A percentile compares a stretch with the other conserved stretches of the same genome.
Conservation (phyloP, 2,797 vertebrate species). For the Falco rusticolus region DNA sequence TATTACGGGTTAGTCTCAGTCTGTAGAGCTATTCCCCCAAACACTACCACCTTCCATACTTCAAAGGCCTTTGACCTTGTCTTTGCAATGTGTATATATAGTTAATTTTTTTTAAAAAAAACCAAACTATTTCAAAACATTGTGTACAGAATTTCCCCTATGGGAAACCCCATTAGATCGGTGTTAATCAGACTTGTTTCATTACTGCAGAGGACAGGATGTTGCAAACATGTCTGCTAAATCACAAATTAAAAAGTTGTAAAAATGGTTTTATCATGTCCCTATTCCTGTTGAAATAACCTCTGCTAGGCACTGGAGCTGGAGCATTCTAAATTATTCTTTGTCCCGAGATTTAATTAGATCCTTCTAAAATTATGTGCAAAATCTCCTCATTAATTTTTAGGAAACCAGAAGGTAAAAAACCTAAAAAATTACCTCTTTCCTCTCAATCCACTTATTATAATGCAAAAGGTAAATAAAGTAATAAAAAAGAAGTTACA, state of each 20-base stretch:
- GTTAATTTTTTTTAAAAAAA: neutral
- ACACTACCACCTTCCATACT: accelerated
- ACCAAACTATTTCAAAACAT: neutral
- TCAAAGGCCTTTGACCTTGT: neutral
- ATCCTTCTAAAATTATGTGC: neutral
- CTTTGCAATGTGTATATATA: neutral
- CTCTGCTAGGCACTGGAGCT: neutral
- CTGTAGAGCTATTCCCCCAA: neutral
- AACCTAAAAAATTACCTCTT: neutral
- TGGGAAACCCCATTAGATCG: neutral
- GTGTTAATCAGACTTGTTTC: neutral
- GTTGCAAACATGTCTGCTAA: neutral
- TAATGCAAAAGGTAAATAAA: neutral
- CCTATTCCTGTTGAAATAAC: neutral
- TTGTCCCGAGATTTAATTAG: neutral
- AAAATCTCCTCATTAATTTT: neutral
- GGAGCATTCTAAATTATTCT: neutral
- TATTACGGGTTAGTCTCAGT: neutral
- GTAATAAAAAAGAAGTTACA: neutral
- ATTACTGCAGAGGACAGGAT: neutral
- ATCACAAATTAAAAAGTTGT: neutral
- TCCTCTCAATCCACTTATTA: neutral
- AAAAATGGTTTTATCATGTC: neutral
- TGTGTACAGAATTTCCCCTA: neutral
- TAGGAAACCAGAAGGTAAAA: neutral